These are phyloP conservation scores for Nesidiocoris tenuis DNA, from an alignment of 2,888 invertebrate genomes.

Conservation along the genomic window DNA sequence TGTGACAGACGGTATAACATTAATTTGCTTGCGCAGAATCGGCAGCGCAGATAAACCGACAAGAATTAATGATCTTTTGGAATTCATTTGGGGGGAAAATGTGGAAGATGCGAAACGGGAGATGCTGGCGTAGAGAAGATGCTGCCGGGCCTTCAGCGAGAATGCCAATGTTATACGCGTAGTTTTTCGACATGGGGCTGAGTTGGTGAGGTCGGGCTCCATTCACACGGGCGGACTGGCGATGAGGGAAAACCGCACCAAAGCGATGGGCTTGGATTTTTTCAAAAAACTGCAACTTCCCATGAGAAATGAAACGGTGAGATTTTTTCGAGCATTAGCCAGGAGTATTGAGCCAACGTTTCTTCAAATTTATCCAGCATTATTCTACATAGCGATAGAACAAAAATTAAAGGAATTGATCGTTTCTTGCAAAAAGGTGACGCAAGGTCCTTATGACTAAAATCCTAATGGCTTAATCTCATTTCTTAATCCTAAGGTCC, in stretches of 20 bases:
- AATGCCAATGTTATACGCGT: constrained; percentile 34
- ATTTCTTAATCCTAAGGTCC: no score
- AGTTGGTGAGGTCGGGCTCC: neutral
- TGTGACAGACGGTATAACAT: constrained; percentile 47
- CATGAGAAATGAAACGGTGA: no score
- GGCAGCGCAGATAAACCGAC: constrained; percentile 46
- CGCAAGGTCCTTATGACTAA: no score
- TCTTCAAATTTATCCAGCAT: no score
- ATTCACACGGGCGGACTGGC: neutral
- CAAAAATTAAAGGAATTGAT: no score
- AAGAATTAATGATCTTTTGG: constrained; percentile 48
- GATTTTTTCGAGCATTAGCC: no score
- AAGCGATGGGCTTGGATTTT: no score
- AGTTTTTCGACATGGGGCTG: constrained; percentile 28
- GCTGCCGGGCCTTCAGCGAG: constrained; percentile 31
- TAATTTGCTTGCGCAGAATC: constrained; percentile 46
- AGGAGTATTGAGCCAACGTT: no score
- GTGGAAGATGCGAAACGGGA: neutral
- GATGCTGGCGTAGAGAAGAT: neutral
- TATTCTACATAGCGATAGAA: no score
- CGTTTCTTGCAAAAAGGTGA: no score
- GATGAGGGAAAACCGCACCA: neutral
- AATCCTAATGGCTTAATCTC: no score
- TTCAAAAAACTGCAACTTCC: no score
- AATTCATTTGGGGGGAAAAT: constrained; percentile 43